These are phyloP conservation scores for Xyrichtys novacula DNA, from an alignment of 2,797 vertebrate species.

Conservation along the genomic window DNA sequence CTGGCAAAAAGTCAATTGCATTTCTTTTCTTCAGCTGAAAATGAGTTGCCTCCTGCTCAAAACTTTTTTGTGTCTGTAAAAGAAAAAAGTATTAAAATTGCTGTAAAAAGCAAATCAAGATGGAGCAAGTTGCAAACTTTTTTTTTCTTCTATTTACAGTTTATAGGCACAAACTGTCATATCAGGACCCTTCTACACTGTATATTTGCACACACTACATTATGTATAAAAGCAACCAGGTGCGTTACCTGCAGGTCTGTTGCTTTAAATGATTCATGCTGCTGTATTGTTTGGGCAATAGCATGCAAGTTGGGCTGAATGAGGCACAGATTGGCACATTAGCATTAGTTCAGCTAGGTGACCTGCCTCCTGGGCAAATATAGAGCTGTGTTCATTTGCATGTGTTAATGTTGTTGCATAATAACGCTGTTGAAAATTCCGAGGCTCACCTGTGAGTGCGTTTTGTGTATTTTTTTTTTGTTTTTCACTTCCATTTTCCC, in stretches of 20 bases:
- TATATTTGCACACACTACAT: background rate
- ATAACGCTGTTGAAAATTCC: slow-evolving; percentile 26
- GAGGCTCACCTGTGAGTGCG: slow-evolving; percentile 20
- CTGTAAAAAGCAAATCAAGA: background rate
- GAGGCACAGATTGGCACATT: slow-evolving; percentile 51
- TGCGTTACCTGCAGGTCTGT: slow-evolving; percentile 38
- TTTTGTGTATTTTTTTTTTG: slow-evolving; percentile 9
- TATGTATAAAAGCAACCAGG: background rate
- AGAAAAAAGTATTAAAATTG: slow-evolving; percentile 2
- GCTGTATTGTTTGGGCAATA: slow-evolving; percentile 44
- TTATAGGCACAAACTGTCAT: background rate
- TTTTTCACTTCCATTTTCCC: slow-evolving; percentile 14
- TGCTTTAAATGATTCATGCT: slow-evolving; percentile 19
- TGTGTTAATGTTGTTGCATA: slow-evolving; percentile 47
- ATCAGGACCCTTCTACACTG: background rate
- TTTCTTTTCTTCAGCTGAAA: slow-evolving; percentile 14
- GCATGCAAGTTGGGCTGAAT: slow-evolving; percentile 33
- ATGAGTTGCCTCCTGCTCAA: slow-evolving; percentile 15
- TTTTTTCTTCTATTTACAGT: no score
- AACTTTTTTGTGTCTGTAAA: background rate
- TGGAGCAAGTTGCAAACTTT: background rate
- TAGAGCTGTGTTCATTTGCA: slow-evolving; percentile 33
- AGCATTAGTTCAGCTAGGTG: slow-evolving; percentile 56
- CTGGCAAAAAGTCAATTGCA: slow-evolving; percentile 25
- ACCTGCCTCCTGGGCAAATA: slow-evolving; percentile 35